phyloP scores from a whole-genome alignment of 2,113 vertebrate genomes.

The Pedionomus torquatus region DNA sequence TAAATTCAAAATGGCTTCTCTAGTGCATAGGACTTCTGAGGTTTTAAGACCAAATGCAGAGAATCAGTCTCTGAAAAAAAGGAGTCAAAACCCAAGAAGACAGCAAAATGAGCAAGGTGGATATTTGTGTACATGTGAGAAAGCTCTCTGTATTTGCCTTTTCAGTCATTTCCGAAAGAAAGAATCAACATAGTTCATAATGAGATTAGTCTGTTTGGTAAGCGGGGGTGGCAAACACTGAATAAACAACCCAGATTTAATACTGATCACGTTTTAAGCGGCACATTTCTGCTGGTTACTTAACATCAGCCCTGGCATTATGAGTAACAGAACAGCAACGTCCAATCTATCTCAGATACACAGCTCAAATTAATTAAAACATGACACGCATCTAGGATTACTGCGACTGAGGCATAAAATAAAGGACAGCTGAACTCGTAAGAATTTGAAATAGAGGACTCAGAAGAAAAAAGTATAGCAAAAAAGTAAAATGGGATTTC shows the following conservation, averaged over 20 bases:
- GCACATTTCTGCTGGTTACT: constrained; percentile 10
- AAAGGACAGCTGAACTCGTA: background rate
- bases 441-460: background rate
- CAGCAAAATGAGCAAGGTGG: background rate
- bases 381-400: background rate
- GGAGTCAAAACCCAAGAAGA: background rate
- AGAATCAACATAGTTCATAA: constrained; percentile 7
- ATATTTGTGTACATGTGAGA: background rate
- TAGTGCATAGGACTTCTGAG: background rate
- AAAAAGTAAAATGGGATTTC: background rate
- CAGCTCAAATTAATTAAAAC: constrained; percentile 4
- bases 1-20: background rate
- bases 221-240: constrained; percentile 1
- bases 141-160: background rate
- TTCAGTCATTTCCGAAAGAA: background rate
- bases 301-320: background rate
- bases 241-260: background rate
- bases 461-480: background rate
- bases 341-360: background rate
- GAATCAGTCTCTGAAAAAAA: background rate
- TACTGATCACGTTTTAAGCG: background rate
- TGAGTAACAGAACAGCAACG: background rate
- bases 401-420: background rate
- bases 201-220: constrained; percentile 34
- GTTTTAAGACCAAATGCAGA: background rate